Conservation (phyloP, 2,888 invertebrate genomes). For the Cephus runcator region DNA sequence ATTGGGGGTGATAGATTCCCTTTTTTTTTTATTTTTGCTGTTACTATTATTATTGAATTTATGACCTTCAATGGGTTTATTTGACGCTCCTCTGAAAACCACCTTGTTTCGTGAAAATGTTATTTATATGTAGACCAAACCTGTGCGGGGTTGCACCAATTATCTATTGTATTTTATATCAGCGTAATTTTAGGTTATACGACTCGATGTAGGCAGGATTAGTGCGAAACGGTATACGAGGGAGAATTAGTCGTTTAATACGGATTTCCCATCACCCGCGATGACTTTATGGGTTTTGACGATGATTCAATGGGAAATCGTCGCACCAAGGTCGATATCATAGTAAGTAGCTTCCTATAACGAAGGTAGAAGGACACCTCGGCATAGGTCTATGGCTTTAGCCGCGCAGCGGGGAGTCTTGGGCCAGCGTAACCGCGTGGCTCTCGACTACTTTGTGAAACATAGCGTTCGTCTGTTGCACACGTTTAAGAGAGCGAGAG, state of each 20-base stretch:
- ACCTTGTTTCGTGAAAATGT: not conserved
- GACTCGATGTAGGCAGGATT: not conserved
- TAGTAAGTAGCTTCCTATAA: not conserved
- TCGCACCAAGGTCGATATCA: not conserved
- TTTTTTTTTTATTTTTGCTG: not conserved
- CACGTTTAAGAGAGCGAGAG: conserved; percentile 1
- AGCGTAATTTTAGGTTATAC: not conserved
- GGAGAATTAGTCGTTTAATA: not conserved
- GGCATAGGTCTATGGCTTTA: not conserved
- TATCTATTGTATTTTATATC: not conserved
- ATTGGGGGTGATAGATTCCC: too few relatives aligned
- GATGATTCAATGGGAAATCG: not conserved
- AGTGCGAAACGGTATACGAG: not conserved
- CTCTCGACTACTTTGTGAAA: not conserved
- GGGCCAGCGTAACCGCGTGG: not conserved
- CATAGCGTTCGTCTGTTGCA: not conserved
- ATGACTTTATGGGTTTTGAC: not conserved
- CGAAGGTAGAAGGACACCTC: not conserved
- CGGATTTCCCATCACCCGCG: not conserved
- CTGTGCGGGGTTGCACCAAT: not conserved
- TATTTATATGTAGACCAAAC: not conserved
- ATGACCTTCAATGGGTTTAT: not conserved
- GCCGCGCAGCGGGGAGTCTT: not conserved
- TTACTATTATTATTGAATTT: not conserved
- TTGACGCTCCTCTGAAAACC: not conserved